Evolutionary conservation across 2,888 invertebrate genomes (phyloP), one percentile per base, ranked within the genome.

Genomic region (Phengaris arion): DNA sequence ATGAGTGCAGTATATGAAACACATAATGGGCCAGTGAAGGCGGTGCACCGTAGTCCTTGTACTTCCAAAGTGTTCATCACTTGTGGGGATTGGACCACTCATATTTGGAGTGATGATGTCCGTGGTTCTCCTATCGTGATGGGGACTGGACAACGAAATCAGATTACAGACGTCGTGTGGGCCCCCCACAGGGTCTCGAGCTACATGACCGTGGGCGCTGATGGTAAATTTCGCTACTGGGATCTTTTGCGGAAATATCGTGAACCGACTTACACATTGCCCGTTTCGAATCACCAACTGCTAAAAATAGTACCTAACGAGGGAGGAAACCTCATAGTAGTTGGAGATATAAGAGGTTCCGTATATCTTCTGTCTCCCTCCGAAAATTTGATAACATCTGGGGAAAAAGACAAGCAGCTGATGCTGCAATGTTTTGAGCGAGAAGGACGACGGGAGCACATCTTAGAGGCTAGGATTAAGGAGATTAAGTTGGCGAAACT

Each of bases 401-500:
- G 95, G 45, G 95, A 95, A 79, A 95, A 95, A 81, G 97, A 97
- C 83, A 97, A 96, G 82, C 92, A 94, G 13, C 83, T 96, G 2
- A 92, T 97, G 81, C 80, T 85, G 6, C 84, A 97, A 96, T 95
- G 96, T 93, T 95, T 97, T 84, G 98, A 98, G 79, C 94, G 98
- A 73, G 98, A 98, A 90, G 96, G 96, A 75, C 95, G 96, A 74
- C 94, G 98, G 75, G 98, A 98, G 85, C 97, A 97, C 88, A 98
- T 98, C 78, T 92, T 98, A 78, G 98, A 98, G 86, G 95, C 96
- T 0, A 95, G 97, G 82, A 96, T 97, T 77, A 95, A 98, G 81
- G 98, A 98, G 89, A 95, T 97, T 76, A 93, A 95, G 74, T 86
- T 96, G 1, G 46, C 51, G 10, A 96, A 95, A 86, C 75, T 84